Percentiles rank a stretch among this genome's conserved stretches.
phyloP scores from a whole-genome alignment of 2,797 vertebrate genomes.

The Hippopotamyrus pictus region DNA sequence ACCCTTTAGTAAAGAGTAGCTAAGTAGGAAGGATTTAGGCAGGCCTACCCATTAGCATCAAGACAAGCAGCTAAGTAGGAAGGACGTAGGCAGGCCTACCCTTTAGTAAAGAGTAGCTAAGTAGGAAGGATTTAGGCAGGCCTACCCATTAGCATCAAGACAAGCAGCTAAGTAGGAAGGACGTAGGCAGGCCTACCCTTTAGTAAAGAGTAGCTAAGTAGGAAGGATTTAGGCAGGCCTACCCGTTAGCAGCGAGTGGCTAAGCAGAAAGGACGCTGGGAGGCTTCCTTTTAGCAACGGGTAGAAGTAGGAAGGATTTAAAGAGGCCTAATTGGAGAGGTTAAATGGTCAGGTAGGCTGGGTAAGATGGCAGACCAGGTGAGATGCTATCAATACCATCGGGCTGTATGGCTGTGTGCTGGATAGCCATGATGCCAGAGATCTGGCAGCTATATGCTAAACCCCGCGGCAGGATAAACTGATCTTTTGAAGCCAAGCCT shows the following conservation, averaged over 20 bases:
- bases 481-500: neutral
- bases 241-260: neutral
- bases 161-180: neutral
- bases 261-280: neutral
- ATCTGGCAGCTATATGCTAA: neutral
- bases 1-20: neutral
- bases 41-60: neutral
- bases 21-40: neutral
- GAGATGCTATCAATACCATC: neutral
- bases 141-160: neutral
- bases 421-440: neutral
- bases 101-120: neutral
- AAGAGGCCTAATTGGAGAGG: neutral
- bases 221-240: neutral
- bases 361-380: neutral
- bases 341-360: neutral
- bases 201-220: neutral
- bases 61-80: neutral
- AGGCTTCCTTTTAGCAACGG: neutral
- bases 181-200: neutral
- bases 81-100: neutral
- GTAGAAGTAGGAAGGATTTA: neutral
- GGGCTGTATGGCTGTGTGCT: neutral
- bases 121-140: neutral
- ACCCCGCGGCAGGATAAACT: neutral